Evolutionary conservation across 2,888 invertebrate species (phyloP).

Genomic region (Leucoptera coffeella): DNA sequence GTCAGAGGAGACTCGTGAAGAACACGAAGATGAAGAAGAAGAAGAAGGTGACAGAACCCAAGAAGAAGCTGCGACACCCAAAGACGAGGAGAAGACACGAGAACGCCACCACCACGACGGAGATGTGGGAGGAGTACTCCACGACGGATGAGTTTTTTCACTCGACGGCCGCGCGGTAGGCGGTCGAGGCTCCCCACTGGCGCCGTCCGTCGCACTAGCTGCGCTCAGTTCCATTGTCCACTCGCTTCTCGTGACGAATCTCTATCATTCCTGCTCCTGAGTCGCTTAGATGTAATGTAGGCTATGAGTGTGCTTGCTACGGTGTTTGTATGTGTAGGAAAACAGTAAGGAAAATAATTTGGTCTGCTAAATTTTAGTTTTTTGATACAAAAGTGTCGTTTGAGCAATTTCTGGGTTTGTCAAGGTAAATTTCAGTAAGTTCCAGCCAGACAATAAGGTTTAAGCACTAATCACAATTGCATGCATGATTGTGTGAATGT

Average conservation of each 20-base stretch:
- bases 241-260: constrained; percentile 29
- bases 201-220: constrained; percentile 46
- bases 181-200: constrained; percentile 21
- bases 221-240: constrained; percentile 43
- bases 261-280: constrained; percentile 9
- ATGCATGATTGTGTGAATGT: no score
- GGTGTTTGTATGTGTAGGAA: no score
- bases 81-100: constrained; percentile 48
- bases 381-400: no score
- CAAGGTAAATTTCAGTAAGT: no score
- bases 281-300: no score
- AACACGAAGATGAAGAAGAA: constrained; percentile 37
- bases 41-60: constrained; percentile 41
- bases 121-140: constrained; percentile 42
- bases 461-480: no score
- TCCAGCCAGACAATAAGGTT: no score
- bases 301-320: no score
- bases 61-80: constrained; percentile 50
- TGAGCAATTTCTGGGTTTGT: no score
- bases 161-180: constrained; percentile 50
- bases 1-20: constrained; percentile 41
- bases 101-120: constrained; percentile 41
- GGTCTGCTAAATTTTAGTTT: no score
- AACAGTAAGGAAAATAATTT: no score
- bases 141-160: constrained; percentile 54